A percentile compares a stretch with the other conserved stretches of the same genome.
phyloP scores from a whole-genome alignment of 2,797 vertebrate species.

The Mareca penelope region DNA sequence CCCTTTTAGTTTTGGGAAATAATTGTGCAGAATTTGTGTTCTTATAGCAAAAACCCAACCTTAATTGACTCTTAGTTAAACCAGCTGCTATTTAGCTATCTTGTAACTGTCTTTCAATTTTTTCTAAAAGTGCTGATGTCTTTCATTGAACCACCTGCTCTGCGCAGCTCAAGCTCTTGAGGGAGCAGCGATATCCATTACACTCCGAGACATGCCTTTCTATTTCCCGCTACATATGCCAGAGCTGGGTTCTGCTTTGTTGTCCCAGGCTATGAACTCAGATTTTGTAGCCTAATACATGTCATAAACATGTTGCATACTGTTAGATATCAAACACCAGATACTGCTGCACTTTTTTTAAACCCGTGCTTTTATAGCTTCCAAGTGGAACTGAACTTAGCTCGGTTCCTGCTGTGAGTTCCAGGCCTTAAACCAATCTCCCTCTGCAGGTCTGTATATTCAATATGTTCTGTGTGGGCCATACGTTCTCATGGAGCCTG shows the following conservation, averaged over 20 bases:
- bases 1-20: background rate
- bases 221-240: constrained; percentile 60
- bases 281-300: constrained; percentile 60
- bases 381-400: constrained; percentile 66
- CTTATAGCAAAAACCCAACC: background rate
- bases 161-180: constrained; percentile 49
- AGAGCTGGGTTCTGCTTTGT: constrained; percentile 57
- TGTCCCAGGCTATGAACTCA: constrained; percentile 58
- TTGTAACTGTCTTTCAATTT: constrained; percentile 36
- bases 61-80: constrained; percentile 13
- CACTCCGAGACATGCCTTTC: constrained; percentile 42
- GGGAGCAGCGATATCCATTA: constrained; percentile 69
- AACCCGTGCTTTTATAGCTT: constrained; percentile 68
- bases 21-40: background rate
- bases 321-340: constrained; percentile 73
- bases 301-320: constrained; percentile 70
- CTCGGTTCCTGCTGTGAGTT: constrained; percentile 67
- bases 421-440: constrained; percentile 54
- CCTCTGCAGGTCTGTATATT: constrained; percentile 38
- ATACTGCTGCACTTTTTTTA: constrained; percentile 60
- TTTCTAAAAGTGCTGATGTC: constrained; percentile 26
- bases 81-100: constrained; percentile 15
- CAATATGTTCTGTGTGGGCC: background rate
- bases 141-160: constrained; percentile 71
- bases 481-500: background rate